Base-by-base conservation (phyloP, 1,140 invertebrate species). In the Tetramorium simillimum region DNA sequence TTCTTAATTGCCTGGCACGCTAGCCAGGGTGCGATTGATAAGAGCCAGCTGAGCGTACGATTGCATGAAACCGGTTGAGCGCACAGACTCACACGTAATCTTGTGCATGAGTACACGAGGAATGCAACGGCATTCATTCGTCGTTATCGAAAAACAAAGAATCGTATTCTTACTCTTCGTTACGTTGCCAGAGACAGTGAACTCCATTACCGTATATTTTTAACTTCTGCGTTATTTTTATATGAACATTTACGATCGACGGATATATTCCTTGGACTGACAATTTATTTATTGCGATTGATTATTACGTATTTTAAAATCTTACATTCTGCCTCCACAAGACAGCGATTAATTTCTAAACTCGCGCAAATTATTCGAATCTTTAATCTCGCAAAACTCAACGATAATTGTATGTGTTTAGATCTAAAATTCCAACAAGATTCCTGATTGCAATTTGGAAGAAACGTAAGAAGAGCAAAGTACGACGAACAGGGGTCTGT, bases 81-180 rank as follows among this genome's bases (percentile, higher is more conserved):
- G 73, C 37, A 43, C n/a, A 40, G 18, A 58, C 43, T 58, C n/a
- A 60, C 43, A 67, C n/a, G 43, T 67, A 65, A 80, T 37, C 28
- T 37, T 80, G 37, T 24, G 1, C 6, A 9, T 40, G 63, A 77
- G 5, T n/a, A 18, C 2, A 7, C 40, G 16, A 62, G 46, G 21
- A 80, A 80, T 80, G 46, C 28, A 37, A 1, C 14, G 24, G 40
- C 4, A 62, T 77, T 43, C 4, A 12, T 28, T 7, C 9, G 16
- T 60, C 33, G 10, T 49, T 53, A 24, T 73, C 18, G 10, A 5
- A 63, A 62, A 18, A 46, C 21, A 62, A 37, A 28, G 28, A 24
- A 37, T 28, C 7, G 9, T 53, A 7, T 53, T 60, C 24, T 49
- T 63, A 24, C 7, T 37, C 14, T 10, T 78, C 28, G 16, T 78